Conservation (phyloP, 2,113 vertebrate genomes). For the Cephalopholis sonnerati region DNA sequence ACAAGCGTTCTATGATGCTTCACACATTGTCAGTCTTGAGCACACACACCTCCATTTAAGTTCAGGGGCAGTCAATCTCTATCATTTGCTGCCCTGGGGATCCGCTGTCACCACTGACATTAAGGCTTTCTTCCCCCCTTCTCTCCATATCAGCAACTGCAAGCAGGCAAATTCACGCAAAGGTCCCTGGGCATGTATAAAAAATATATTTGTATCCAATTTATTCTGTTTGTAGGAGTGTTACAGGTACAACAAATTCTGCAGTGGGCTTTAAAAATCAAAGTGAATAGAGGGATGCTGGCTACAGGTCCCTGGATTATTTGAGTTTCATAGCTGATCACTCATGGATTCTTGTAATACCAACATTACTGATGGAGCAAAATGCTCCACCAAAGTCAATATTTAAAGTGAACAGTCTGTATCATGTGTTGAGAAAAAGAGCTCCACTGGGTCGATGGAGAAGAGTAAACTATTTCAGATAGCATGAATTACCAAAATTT, state of each 20-base stretch:
- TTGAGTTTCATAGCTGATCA: slow-evolving; percentile 1
- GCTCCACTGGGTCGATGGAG: not conserved
- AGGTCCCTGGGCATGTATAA: not conserved
- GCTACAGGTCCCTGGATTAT: not conserved
- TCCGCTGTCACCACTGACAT: slow-evolving; percentile 37
- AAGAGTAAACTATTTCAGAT: slow-evolving; percentile 2
- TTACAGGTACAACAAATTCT: slow-evolving; percentile 2
- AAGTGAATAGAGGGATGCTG: slow-evolving; percentile 1
- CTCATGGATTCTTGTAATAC: slow-evolving; percentile 1
- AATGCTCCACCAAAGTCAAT: not conserved
- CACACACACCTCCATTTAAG: slow-evolving; percentile 31
- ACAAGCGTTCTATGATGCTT: slow-evolving; percentile 14
- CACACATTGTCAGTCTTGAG: slow-evolving; percentile 40
- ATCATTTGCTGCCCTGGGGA: slow-evolving; percentile 22
- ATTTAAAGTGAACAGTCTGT: not conserved
- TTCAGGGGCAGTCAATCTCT: slow-evolving; percentile 44
- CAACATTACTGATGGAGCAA: not conserved
- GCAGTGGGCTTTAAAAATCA: not conserved
- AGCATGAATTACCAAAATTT: not conserved
- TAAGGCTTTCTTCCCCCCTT: not conserved
- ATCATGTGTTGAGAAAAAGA: not conserved
- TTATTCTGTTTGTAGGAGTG: not conserved
- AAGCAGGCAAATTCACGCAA: slow-evolving; percentile 26
- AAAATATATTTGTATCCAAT: slow-evolving; percentile 18
- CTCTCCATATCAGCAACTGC: slow-evolving; percentile 10